Conservation (phyloP, 2,888 invertebrate species). For the Phoronis australis region DNA sequence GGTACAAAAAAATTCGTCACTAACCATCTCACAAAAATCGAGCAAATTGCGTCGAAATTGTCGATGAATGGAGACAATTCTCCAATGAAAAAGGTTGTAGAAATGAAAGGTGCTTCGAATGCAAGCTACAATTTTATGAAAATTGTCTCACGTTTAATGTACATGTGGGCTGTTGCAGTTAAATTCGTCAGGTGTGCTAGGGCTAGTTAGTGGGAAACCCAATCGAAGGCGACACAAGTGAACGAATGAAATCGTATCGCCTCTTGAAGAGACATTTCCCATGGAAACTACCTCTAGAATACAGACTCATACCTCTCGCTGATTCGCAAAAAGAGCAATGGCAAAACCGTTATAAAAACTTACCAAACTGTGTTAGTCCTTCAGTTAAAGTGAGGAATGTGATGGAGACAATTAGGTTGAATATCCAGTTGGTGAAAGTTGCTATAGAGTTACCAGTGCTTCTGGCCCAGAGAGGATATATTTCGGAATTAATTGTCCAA, state of each 20-base stretch:
- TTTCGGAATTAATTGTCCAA: conserved; percentile 60
- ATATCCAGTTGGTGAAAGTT: conserved; percentile 57
- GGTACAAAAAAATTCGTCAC: no score
- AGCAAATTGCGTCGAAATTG: conserved; percentile 16
- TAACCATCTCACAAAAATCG: no score
- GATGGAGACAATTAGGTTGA: conserved; percentile 57
- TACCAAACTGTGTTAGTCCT: conserved; percentile 53
- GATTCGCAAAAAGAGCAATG: background rate
- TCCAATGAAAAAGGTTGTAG: background rate
- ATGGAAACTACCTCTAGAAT: no score
- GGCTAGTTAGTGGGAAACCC: no score
- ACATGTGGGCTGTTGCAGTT: no score
- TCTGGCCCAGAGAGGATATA: conserved; percentile 58
- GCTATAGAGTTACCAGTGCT: conserved; percentile 55
- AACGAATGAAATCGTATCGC: background rate
- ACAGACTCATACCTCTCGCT: background rate
- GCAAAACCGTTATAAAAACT: no score
- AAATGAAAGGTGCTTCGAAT: no score
- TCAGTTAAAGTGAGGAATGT: conserved; percentile 56
- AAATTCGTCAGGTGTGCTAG: no score
- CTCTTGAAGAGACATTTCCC: no score
- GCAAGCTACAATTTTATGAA: no score
- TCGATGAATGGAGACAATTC: background rate
- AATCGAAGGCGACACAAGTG: background rate
- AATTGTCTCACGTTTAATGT: no score